Evolutionary conservation across 2,797 vertebrate genomes (phyloP), one percentile per base, ranked within the genome.

Genomic region (Clamator glandarius): DNA sequence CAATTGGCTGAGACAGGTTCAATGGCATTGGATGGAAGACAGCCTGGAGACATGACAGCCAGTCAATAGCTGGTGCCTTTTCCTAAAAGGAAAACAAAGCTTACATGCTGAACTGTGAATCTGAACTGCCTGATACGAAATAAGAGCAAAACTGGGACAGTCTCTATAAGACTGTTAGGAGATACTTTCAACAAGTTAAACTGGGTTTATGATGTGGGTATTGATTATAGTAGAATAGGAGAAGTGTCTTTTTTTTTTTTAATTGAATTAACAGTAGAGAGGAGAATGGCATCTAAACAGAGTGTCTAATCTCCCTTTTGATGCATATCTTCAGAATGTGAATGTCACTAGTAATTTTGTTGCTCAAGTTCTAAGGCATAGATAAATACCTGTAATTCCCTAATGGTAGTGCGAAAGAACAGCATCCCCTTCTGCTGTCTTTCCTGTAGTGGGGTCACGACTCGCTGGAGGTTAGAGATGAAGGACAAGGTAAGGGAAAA

Each of bases 21-120:
- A 99, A 85, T 51, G 95, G 87, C 91, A 98, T 90, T 8, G 98
- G 98, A 57, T 98, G 94, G 94, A 99, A 99, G 17, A 96, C 94
- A 3, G 98, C 97, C 96, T 97, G 98, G 75, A 99, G 98, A 84
- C 98, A 99, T 14, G 97, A 95, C 87, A 99, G 74, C 99, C 99
- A 99, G 84, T 99, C 98, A 68, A 99, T 98, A 73, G 97, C 97
- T 58, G 99, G 99, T 46, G 98, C 99, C 86, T 97, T 93, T 90
- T 92, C 97, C 99, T 97, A 77, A 66, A 89, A 89, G 57, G 16
- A 57, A 77, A 95, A 62, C 33, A 90, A 78, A 95, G 29, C 7
- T 92, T 78, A 64, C 8, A 19, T 51, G 50, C 16, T 61, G 72
- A 92, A 63, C 42, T 74, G 18, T 15, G n/a, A 35, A 67, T 29